Evolutionary conservation across 2,113 vertebrate species (phyloP).

Genomic region (Corythoichthys haematopterus): DNA sequence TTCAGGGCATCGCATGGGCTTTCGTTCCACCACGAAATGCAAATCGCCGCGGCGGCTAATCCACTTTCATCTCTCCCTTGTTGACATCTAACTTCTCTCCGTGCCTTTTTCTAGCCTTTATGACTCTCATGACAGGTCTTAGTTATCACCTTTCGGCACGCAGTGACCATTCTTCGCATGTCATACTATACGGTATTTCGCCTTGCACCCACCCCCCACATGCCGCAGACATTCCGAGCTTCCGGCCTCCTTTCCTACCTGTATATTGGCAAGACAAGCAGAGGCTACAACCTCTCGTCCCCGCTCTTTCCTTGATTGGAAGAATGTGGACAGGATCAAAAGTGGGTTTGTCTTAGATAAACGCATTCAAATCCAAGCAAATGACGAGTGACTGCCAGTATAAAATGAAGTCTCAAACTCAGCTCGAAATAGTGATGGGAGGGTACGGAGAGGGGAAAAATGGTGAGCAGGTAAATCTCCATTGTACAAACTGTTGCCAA

Average conservation of each 20-base stretch:
- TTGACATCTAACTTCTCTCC: slow-evolving; percentile 52
- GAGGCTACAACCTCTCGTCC: slow-evolving; percentile 4
- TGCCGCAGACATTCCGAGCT: slow-evolving; percentile 13
- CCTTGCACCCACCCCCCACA: slow-evolving; percentile 24
- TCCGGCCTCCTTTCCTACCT: slow-evolving; percentile 7
- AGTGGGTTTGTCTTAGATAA: slow-evolving; percentile 68
- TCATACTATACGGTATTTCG: slow-evolving; percentile 23
- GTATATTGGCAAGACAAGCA: slow-evolving; percentile 45
- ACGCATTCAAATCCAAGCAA: slow-evolving; percentile 45
- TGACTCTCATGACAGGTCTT: slow-evolving; percentile 13
- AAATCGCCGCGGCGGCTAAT: slow-evolving; percentile 69
- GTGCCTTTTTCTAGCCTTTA: slow-evolving; percentile 32
- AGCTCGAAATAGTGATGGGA: too few species aligned
- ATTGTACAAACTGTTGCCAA: too few species aligned
- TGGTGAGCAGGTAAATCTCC: too few species aligned
- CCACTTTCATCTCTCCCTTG: slow-evolving; percentile 66
- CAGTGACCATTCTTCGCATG: slow-evolving; percentile 41
- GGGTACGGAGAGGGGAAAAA: too few species aligned
- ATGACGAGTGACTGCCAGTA: slow-evolving; percentile 19
- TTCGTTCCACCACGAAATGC: slow-evolving; percentile 65
- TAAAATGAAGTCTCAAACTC: too few species aligned
- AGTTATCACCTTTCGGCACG: slow-evolving; percentile 21
- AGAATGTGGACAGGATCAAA: slow-evolving; percentile 57
- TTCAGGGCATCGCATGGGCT: slow-evolving; percentile 63
- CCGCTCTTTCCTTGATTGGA: slow-evolving; percentile 37